phyloP scores from a whole-genome alignment of 1,140 invertebrate species.

The Halotydeus destructor region DNA sequence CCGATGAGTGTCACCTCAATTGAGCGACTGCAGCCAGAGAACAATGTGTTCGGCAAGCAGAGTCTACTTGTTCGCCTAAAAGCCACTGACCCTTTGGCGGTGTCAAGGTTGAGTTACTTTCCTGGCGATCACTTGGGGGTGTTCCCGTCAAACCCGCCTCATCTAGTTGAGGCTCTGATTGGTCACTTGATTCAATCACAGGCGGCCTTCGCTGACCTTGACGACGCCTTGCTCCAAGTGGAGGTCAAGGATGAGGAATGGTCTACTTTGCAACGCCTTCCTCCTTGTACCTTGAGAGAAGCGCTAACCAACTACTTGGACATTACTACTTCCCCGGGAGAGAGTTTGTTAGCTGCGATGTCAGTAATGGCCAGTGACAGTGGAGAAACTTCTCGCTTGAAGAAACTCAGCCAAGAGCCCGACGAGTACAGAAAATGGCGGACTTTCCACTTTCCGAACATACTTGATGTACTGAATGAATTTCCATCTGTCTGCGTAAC shows the following conservation, averaged over 20 bases:
- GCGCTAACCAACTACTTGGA: constrained; percentile 31
- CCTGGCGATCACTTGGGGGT: constrained; percentile 84
- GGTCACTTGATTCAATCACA: constrained; percentile 18
- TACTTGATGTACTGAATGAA: constrained; percentile 23
- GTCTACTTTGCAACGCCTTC: no score
- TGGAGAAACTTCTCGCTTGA: constrained; percentile 41
- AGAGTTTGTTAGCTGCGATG: constrained; percentile 21
- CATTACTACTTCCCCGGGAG: not conserved
- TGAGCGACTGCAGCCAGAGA: not conserved
- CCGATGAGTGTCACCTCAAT: not conserved
- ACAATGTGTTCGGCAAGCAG: no score
- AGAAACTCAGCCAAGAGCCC: constrained; percentile 36
- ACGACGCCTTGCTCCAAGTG: constrained; percentile 16
- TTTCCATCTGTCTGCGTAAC: constrained; percentile 23
- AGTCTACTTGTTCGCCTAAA: constrained; percentile 23
- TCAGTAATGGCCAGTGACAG: constrained; percentile 20
- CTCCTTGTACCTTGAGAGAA: constrained; percentile 36
- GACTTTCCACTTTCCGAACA: constrained; percentile 21
- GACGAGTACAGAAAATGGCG: constrained; percentile 25
- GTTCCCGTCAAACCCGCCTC: constrained; percentile 34
- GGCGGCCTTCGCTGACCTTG: not conserved
- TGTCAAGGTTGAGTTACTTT: constrained; percentile 18
- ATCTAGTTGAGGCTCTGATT: constrained; percentile 22
- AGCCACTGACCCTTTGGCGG: constrained; percentile 17
- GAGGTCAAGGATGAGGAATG: constrained; percentile 19